These are phyloP conservation scores for Rhyacophila brunnea DNA, from an alignment of 1,140 invertebrate species.

Conservation along the genomic window DNA sequence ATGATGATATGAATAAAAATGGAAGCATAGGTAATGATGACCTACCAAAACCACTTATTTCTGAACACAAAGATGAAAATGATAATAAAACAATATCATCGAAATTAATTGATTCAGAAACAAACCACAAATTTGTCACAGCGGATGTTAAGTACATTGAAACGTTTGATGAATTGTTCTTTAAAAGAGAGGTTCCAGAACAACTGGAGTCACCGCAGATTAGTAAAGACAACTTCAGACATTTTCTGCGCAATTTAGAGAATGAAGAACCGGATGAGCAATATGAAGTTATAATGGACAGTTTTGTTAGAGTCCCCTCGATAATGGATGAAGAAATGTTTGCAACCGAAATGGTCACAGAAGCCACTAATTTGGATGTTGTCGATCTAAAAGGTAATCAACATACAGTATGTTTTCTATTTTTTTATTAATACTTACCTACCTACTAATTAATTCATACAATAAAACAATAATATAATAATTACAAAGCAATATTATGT, in stretches of 20 bases:
- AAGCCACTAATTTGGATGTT: slow-evolving; percentile 32
- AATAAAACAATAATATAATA: too few relatives aligned
- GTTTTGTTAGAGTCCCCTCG: neutral
- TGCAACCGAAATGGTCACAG: slow-evolving; percentile 9
- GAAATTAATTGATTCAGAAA: neutral
- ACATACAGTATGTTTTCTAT: too few relatives aligned
- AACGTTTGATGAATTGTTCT: neutral
- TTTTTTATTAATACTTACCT: too few relatives aligned
- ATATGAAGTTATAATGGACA: slow-evolving; percentile 14
- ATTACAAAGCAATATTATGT: too few relatives aligned
- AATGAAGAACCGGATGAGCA: slow-evolving; percentile 25
- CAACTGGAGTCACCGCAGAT: neutral
- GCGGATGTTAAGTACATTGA: neutral
- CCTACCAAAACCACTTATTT: neutral
- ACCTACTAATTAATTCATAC: too few relatives aligned
- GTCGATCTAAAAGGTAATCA: slow-evolving; percentile 26
- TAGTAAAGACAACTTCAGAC: neutral
- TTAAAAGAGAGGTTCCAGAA: slow-evolving; percentile 32
- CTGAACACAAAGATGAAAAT: slow-evolving; percentile 17
- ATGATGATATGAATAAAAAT: slow-evolving; percentile 16
- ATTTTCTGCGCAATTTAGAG: slow-evolving; percentile 28
- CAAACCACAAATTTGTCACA: slow-evolving; percentile 3
- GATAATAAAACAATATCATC: slow-evolving; percentile 7
- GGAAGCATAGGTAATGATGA: neutral
- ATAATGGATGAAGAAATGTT: slow-evolving; percentile 13